phyloP scores from a whole-genome alignment of 2,797 vertebrate species.

The Capromys pilorides region DNA sequence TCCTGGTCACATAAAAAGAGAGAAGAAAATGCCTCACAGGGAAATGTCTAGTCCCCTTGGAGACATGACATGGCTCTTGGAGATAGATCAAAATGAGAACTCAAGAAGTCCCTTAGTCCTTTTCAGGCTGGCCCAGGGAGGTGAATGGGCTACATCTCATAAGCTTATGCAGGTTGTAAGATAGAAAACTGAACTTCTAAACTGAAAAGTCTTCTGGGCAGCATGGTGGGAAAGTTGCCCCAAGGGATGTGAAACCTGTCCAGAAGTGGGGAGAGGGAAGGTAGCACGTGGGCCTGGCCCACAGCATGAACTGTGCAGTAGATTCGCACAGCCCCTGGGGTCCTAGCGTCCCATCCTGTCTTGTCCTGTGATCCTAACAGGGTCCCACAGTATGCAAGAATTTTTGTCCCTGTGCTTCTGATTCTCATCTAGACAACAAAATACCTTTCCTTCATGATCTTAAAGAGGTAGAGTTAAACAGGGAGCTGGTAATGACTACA shows the following conservation, averaged over 20 bases:
- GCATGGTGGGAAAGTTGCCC: neutral
- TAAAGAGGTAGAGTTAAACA: neutral
- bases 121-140: neutral
- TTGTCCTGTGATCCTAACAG: neutral
- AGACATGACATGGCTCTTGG: neutral
- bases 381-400: neutral
- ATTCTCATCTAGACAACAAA: neutral
- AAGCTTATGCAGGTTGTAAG: neutral
- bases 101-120: neutral
- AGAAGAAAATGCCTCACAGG: neutral
- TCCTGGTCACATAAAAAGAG: neutral
- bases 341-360: neutral
- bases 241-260: too few species aligned
- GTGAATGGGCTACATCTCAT: neutral
- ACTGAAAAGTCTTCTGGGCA: neutral
- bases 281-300: fast-evolving
- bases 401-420: neutral
- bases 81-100: neutral
- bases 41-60: neutral
- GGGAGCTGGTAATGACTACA: neutral
- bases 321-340: too few species aligned
- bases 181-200: neutral
- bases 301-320: too few species aligned
- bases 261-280: neutral
- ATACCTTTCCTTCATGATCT: neutral